Evolutionary conservation across 2,113 vertebrate genomes (phyloP).

Genomic region (Lonchura striata): DNA sequence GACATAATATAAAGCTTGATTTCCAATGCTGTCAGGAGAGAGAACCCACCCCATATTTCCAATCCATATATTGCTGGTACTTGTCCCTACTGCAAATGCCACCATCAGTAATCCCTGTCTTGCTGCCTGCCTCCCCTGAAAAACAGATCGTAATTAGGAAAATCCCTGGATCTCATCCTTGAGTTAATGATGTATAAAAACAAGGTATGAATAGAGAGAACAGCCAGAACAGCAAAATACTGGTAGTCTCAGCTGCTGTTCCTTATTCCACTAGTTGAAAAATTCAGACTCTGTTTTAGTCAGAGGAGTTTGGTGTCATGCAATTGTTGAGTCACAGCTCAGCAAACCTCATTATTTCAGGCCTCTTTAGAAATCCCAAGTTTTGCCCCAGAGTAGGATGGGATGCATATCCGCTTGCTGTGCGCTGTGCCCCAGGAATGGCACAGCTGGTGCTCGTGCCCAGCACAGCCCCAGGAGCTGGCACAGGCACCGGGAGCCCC

Average conservation of each 20-base stretch:
- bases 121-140: not conserved
- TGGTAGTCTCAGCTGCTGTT: not conserved
- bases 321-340: not conserved
- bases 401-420: fast-evolving
- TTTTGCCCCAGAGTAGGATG: fast-evolving
- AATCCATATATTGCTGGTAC: not conserved
- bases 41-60: not conserved
- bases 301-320: not conserved
- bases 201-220: not conserved
- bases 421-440: not conserved
- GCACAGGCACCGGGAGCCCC: not conserved
- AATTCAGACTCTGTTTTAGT: not conserved
- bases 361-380: not conserved
- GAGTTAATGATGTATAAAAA: not conserved
- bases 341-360: not conserved
- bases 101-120: not conserved
- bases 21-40: not conserved
- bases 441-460: not conserved
- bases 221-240: not conserved
- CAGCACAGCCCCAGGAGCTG: not conserved
- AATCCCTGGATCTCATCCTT: not conserved
- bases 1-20: not conserved
- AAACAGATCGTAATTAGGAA: not conserved
- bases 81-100: not conserved
- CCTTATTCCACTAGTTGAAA: not conserved